Conservation (phyloP, 53 echinoderm and acorn worm species). For the Holothuria leucospilota region DNA sequence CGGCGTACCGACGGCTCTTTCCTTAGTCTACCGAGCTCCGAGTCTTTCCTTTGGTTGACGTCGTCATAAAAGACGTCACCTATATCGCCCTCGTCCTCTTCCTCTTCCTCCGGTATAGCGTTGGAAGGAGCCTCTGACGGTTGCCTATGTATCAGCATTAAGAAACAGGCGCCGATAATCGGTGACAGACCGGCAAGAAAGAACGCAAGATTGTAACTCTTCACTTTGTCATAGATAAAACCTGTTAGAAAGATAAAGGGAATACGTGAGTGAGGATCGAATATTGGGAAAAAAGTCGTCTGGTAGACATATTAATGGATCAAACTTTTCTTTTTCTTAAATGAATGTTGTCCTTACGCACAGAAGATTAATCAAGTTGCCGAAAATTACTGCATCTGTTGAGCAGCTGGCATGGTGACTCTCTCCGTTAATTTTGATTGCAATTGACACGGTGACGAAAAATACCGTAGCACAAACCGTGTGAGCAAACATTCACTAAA, state of each 20-base stretch:
- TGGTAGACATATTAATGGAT: neutral
- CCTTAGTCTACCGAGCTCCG: slow-evolving; percentile 2
- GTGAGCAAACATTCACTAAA: too few relatives aligned
- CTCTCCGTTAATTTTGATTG: neutral
- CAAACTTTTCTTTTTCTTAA: neutral
- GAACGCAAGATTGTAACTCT: slow-evolving; percentile 84
- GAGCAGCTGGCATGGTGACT: neutral
- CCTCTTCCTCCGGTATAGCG: slow-evolving; percentile 2
- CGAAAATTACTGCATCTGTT: neutral
- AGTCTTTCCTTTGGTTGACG: slow-evolving; percentile 18
- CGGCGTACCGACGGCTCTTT: slow-evolving; percentile 35
- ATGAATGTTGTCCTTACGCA: neutral
- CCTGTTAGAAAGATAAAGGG: slow-evolving; percentile 50
- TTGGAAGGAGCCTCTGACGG: slow-evolving; percentile 19
- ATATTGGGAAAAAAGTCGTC: neutral
- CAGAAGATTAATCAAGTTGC: neutral
- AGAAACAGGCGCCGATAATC: slow-evolving; percentile 82
- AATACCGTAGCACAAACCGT: too few relatives aligned
- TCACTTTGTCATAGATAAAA: slow-evolving; percentile 71
- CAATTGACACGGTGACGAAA: too few relatives aligned
- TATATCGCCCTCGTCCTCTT: slow-evolving; percentile 45
- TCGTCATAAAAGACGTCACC: slow-evolving; percentile 34
- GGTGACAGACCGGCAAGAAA: slow-evolving; percentile 81
- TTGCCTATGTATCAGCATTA: slow-evolving; percentile 68
- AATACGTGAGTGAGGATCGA: neutral